Percentiles rank a stretch among this genome's conserved stretches.
These are phyloP conservation scores for Lingula anatina DNA, from an alignment of 2,888 invertebrate species.

Conservation along the genomic window DNA sequence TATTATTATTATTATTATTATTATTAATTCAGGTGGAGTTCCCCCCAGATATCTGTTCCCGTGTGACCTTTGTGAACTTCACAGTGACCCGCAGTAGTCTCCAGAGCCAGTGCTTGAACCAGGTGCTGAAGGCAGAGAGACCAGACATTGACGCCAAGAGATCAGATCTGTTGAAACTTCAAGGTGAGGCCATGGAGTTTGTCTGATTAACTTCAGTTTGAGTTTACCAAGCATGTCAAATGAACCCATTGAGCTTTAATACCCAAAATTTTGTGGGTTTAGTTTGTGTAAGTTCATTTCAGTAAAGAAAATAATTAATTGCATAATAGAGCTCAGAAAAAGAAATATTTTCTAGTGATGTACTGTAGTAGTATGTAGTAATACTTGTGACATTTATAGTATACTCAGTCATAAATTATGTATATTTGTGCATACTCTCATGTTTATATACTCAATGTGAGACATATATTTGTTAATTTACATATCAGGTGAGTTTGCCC, in stretches of 20 bases:
- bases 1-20: neutral
- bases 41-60: slow-evolving; percentile 97
- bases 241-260: too few species aligned
- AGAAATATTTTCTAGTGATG: too few species aligned
- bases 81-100: slow-evolving; percentile 96
- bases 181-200: slow-evolving; percentile 57
- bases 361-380: too few species aligned
- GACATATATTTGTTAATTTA: neutral
- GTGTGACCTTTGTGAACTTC: slow-evolving; percentile 99
- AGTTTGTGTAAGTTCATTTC: too few species aligned
- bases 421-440: neutral
- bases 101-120: slow-evolving; percentile 95
- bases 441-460: neutral
- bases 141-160: slow-evolving; percentile 99
- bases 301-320: too few species aligned
- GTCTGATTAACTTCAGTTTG: too few species aligned
- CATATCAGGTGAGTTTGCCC: slow-evolving; percentile 82
- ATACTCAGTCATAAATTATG: too few species aligned
- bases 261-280: too few species aligned
- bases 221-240: too few species aligned
- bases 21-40: slow-evolving; percentile 69
- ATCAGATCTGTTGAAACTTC: slow-evolving; percentile 92
- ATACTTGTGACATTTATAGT: too few species aligned
- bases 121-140: slow-evolving; percentile 83
- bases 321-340: too few species aligned